phyloP scores from a whole-genome alignment of 2,888 invertebrate genomes.

The Pyrochroa serraticornis region DNA sequence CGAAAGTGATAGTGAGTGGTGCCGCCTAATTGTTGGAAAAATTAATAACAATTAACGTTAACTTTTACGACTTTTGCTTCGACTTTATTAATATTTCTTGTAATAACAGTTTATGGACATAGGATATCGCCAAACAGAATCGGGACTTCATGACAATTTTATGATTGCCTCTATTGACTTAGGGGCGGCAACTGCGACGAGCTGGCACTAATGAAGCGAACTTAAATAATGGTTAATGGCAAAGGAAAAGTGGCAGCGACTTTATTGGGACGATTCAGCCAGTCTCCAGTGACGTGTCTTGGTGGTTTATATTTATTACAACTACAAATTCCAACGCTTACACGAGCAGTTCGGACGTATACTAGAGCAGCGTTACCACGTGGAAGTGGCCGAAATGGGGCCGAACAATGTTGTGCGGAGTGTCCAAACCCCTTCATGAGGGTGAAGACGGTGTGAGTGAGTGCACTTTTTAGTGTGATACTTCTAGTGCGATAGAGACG shows the following conservation, averaged over 20 bases:
- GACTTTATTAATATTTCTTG: too few species aligned
- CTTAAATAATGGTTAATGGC: neutral
- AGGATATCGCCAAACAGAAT: too few species aligned
- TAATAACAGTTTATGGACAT: too few species aligned
- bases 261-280: slow-evolving; percentile 19
- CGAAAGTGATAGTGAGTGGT: too few species aligned
- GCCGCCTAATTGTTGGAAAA: too few species aligned
- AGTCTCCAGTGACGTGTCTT: slow-evolving; percentile 22
- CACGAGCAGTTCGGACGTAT: slow-evolving; percentile 23
- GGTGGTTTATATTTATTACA: slow-evolving; percentile 26
- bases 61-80: too few species aligned
- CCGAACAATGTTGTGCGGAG: slow-evolving; percentile 8
- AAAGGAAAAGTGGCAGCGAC: slow-evolving; percentile 17
- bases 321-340: slow-evolving; percentile 25
- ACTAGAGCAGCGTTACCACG: slow-evolving; percentile 13
- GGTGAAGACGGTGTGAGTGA: slow-evolving; percentile 14
- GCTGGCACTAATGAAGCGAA: too few species aligned
- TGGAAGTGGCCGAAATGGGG: slow-evolving; percentile 16
- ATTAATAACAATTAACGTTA: too few species aligned
- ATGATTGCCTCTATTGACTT: too few species aligned
- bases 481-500: slow-evolving; percentile 6
- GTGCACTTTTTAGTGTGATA: slow-evolving; percentile 14
- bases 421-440: slow-evolving; percentile 7
- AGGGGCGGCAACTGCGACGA: too few species aligned
- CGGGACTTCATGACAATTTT: too few species aligned